Percentiles rank a stretch among this genome's conserved stretches.
Conservation (phyloP, 2,888 invertebrate species). For the Petrolisthes cinctipes region DNA sequence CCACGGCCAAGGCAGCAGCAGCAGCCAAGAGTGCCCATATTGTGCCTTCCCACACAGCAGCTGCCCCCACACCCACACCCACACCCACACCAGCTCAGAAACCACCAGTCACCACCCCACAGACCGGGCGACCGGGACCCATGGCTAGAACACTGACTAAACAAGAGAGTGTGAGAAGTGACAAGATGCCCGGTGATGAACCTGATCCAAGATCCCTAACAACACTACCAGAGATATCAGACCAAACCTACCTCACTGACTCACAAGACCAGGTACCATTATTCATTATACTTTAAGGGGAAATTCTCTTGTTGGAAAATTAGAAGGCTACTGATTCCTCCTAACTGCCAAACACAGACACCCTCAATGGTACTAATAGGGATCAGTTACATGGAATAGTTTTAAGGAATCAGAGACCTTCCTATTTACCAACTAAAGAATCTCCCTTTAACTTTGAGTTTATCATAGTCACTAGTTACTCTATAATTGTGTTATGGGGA, state of each 20-base stretch:
- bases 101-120: constrained; percentile 32
- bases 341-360: too few species aligned
- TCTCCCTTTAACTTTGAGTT: too few species aligned
- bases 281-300: too few species aligned
- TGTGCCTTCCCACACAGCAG: constrained; percentile 25
- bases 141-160: constrained; percentile 51
- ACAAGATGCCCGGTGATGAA: constrained; percentile 64
- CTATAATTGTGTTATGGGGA: too few species aligned
- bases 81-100: constrained; percentile 26
- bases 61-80: constrained; percentile 12
- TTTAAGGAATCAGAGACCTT: too few species aligned
- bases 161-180: constrained; percentile 64
- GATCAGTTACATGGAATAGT: too few species aligned
- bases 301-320: too few species aligned
- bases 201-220: constrained; percentile 51
- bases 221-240: constrained; percentile 53
- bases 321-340: too few species aligned
- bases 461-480: too few species aligned
- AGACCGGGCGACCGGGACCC: constrained; percentile 26
- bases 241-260: constrained; percentile 47
- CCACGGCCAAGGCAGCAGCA: constrained; percentile 58
- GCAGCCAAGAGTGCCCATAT: constrained; percentile 54
- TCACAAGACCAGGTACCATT: constrained; percentile 56
- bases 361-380: too few species aligned
- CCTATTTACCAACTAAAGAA: too few species aligned